Evolutionary conservation across 2,113 vertebrate genomes (phyloP).

Genomic region (Scopus umbretta): DNA sequence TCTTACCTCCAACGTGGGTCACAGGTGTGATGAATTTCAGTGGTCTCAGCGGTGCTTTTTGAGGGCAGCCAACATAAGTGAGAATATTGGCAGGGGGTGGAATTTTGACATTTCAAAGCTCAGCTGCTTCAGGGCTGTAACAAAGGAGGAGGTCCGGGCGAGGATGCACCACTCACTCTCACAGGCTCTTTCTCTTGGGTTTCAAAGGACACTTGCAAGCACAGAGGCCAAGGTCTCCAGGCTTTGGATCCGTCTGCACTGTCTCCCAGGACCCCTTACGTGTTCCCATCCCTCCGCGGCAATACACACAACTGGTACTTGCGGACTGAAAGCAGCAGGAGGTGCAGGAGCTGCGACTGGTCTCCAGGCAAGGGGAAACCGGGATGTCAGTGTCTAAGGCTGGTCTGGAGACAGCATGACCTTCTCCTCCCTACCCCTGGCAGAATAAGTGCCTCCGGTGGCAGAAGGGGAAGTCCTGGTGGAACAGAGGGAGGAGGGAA

Average conservation of each 20-base stretch:
- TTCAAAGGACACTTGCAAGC: background rate
- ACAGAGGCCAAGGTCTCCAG: background rate
- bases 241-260: background rate
- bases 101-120: background rate
- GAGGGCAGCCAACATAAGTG: background rate
- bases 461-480: constrained; percentile 8
- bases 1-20: constrained; percentile 56
- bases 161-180: background rate
- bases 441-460: background rate
- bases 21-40: constrained; percentile 48
- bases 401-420: background rate
- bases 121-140: background rate
- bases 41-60: background rate
- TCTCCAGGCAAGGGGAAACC: background rate
- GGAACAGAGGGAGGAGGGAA: background rate
- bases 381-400: background rate
- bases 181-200: background rate
- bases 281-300: background rate
- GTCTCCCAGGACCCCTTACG: background rate
- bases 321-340: background rate
- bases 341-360: background rate
- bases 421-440: background rate
- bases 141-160: background rate
- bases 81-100: background rate
- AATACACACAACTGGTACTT: background rate